These are phyloP conservation scores for Pelodiscus sinensis DNA, from an alignment of 2,113 vertebrate species.

Conservation along the genomic window DNA sequence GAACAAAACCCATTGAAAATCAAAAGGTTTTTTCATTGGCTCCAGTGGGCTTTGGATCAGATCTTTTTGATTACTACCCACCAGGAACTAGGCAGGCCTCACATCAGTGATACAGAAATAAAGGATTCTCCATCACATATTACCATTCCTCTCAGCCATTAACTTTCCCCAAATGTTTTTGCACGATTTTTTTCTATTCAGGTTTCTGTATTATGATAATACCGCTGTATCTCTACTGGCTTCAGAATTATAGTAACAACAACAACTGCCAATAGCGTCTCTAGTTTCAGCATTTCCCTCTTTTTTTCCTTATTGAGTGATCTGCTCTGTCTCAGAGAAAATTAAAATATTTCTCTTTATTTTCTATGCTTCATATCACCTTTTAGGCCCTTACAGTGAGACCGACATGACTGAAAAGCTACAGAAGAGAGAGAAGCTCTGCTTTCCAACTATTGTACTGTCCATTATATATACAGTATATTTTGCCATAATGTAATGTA, in stretches of 20 bases:
- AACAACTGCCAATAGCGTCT: neutral
- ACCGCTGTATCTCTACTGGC: neutral
- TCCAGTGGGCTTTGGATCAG: fast-evolving
- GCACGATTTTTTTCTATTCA: neutral
- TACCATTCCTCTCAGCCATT: neutral
- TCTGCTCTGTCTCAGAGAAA: neutral
- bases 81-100: fast-evolving
- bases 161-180: neutral
- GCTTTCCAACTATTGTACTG: neutral
- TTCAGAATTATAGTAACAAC: neutral
- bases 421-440: neutral
- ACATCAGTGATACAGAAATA: neutral
- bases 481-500: neutral
- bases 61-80: neutral
- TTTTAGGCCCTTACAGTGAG: neutral
- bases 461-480: neutral
- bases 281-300: neutral
- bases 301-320: neutral
- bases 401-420: neutral
- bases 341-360: neutral
- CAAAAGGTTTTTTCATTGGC: neutral
- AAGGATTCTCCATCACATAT: neutral
- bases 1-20: neutral
- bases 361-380: neutral
- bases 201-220: neutral